Base-by-base conservation (phyloP, 2,113 vertebrate species). In the Rhinolophus ferrumequinum region DNA sequence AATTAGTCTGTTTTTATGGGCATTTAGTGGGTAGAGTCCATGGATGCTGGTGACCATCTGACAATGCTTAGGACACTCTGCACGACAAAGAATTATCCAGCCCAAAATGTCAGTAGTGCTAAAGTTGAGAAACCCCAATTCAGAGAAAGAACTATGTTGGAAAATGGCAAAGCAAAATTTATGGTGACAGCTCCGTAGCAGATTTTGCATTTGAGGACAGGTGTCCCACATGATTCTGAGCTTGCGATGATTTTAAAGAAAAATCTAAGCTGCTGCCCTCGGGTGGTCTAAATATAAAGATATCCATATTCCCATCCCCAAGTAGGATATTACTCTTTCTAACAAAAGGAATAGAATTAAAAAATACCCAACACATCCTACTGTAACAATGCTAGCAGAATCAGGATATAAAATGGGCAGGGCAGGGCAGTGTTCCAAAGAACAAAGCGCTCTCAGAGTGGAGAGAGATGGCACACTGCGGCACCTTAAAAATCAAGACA, bases 251-350 rank as follows among this genome's bases (percentile, higher is more conserved):
- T 52, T 95, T 56, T n/a, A 80, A 88, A 94, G 54, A 52, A 88
- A 96, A 76, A 14, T 72, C 82, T 35, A 10, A 69, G 67, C n/a
- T 82, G 76, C 16, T 15, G 35, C 18, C 54, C 58, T 87, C 70
- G 62, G 35, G 19, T 54, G 28, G 30, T 88, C 58, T 76, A 88
- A 75, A 38, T 66, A 76, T 60, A 90, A 94, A 95, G n/a, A 33
- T 15, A 66, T 47, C 33, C n/a, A 35, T 60, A 72, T 77, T 93
- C 52, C 84, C 12, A 88, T 12, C 10, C 2, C 28, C 3, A 9
- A 81, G 67, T 30, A 90, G 35, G 88, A 94, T 92, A 84, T 94
- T 50, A 38, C 69, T 91, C 64, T 92, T 93, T 91, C 24, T 85
- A 95, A 90, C 54, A 69, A 92, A 92, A 95, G 60, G 5, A 81